A percentile compares a stretch with the other conserved stretches of the same genome.
phyloP scores from a whole-genome alignment of 2,888 invertebrate species.

The Caenorhabditis zanzibari region DNA sequence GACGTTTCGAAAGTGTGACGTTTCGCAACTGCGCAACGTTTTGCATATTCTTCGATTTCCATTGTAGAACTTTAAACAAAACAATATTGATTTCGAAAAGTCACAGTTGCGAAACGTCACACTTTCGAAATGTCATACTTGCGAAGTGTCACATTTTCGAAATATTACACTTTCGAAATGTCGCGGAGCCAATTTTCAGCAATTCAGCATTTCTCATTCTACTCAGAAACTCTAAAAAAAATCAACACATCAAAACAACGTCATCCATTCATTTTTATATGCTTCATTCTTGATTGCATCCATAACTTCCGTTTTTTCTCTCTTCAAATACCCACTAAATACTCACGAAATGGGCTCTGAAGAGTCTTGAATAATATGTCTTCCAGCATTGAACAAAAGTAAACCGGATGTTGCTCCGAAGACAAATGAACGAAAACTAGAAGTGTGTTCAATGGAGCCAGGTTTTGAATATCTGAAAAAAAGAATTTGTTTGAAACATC shows the following conservation, averaged over 20 bases:
- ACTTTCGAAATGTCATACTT: no score
- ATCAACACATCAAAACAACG: background rate
- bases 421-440: constrained; percentile 68
- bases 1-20: no score
- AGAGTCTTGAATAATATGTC: constrained; percentile 67
- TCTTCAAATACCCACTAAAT: constrained; percentile 54
- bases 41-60: no score
- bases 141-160: no score
- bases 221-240: no score
- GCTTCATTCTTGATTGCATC: background rate
- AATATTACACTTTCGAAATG: no score
- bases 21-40: no score
- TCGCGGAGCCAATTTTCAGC: no score
- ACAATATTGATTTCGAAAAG: no score
- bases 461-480: constrained; percentile 67
- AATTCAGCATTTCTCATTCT: no score
- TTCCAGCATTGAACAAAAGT: constrained; percentile 66
- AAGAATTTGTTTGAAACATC: background rate
- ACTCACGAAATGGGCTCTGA: constrained; percentile 64
- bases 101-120: no score
- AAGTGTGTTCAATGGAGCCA: constrained; percentile 70
- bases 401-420: constrained; percentile 70
- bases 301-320: constrained; percentile 11
- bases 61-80: no score
- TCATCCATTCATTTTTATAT: background rate